Percentiles rank a stretch among this genome's conserved stretches.
Conservation (phyloP, 2,113 vertebrate species). For the Stomatorhinus ivindoensis region DNA sequence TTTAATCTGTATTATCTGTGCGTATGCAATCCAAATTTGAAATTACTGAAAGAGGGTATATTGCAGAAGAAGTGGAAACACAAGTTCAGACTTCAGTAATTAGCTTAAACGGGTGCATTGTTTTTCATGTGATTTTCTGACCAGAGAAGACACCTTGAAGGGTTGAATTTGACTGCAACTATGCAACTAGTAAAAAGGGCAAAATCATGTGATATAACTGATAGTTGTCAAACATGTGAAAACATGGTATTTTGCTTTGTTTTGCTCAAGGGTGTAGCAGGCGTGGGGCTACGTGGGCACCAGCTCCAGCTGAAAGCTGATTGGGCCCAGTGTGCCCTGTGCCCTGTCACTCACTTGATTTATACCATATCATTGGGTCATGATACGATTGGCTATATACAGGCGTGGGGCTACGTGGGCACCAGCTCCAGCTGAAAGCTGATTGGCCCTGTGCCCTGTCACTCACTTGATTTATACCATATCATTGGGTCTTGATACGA, state of each 20-base stretch:
- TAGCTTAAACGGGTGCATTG: background rate
- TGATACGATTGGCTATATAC: background rate
- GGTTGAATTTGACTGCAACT: background rate
- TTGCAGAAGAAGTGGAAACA: background rate
- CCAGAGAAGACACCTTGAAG: background rate
- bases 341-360: background rate
- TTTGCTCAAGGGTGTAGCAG: background rate
- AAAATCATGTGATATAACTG: background rate
- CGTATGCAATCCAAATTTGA: background rate
- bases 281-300: background rate
- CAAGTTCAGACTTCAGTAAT: background rate
- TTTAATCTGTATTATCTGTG: background rate
- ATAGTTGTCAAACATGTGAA: background rate
- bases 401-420: background rate
- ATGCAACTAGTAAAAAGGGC: background rate
- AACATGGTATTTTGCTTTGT: conserved; percentile 1
- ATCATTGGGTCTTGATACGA: background rate
- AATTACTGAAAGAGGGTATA: background rate
- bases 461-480: background rate
- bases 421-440: background rate
- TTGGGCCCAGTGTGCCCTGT: background rate
- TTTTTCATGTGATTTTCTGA: background rate
- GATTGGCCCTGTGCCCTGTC: background rate
- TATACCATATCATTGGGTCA: background rate
- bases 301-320: background rate